Evolutionary conservation across 2,888 invertebrate species (phyloP), one percentile per base, ranked within the genome.

Genomic region (Drosophila cognata): DNA sequence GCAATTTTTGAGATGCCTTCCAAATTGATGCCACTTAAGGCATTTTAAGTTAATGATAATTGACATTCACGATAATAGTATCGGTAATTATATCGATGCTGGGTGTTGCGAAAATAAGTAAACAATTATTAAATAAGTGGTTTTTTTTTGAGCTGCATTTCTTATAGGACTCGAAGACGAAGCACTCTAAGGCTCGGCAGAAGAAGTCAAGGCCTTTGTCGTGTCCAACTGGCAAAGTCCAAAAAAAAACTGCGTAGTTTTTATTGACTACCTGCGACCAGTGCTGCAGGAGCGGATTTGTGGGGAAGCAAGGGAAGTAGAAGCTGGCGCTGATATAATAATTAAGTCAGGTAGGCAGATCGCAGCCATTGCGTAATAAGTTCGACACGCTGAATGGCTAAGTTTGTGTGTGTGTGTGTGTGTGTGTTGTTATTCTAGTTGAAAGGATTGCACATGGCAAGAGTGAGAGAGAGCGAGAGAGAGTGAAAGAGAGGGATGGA

Each of bases 321-420:
- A 53, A 41, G 70, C 50, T 58, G 71, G 71, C 66, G 60, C 75
- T 88, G 88, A 88, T 88, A 89, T 88, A 89, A 88, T 89, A 85
- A 89, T 88, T 89, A 88, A 85, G 83, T 82, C 89, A 88, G 88
- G 88, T 88, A 88, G 85, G 80, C 75, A 85, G 83, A 82, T 85
- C 83, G 70, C 65, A 82, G 79, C 81, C 86, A 88, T 88, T 88
- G 88, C 88, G 88, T 88, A 88, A 88, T 89, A 88, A 63, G 71
- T 79, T 68, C 70, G 58, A 66, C 64, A 79, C 56, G 68, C 74
- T 69, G 58, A 55, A 65, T 73, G 73, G 43, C 57, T 38, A 28
- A 51, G 61, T 21, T 63, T 29, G 58, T 33, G 18, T 41, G 43
- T 56, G 53, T 55, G 29, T 48, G 59, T 57, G 43, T 53, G 43